Evolutionary conservation across 1,140 invertebrate species (phyloP).

Genomic region (Rhyacophila brunnea): DNA sequence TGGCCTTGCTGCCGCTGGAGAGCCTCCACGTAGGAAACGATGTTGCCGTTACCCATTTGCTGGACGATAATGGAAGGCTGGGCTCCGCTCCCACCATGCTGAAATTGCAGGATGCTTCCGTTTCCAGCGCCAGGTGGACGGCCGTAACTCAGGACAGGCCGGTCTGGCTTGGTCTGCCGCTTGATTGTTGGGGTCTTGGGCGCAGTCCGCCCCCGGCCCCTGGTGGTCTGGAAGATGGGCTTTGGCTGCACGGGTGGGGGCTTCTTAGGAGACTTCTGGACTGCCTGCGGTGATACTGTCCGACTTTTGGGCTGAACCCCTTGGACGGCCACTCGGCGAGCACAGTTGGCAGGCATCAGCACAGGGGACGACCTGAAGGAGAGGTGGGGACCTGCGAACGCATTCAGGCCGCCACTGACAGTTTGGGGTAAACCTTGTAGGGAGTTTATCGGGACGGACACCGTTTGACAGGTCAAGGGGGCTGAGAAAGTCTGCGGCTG

Average conservation of each 20-base stretch:
- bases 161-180: constrained; percentile 50
- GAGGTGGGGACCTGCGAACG: constrained; percentile 26
- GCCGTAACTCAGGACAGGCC: constrained; percentile 49
- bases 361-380: constrained; percentile 39
- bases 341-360: constrained; percentile 49
- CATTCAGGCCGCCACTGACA: constrained; percentile 38
- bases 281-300: constrained; percentile 45
- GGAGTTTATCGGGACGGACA: constrained; percentile 50
- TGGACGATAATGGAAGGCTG: constrained; percentile 66
- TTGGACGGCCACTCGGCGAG: constrained; percentile 48
- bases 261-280: constrained; percentile 53
- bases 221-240: constrained; percentile 50
- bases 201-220: constrained; percentile 47
- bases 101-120: constrained; percentile 51
- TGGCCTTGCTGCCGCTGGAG: constrained; percentile 65
- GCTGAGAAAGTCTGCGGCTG: constrained; percentile 52
- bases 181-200: constrained; percentile 52
- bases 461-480: constrained; percentile 50
- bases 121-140: constrained; percentile 44
- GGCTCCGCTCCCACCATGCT: constrained; percentile 50
- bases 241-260: constrained; percentile 51
- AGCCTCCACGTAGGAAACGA: constrained; percentile 69
- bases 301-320: constrained; percentile 51
- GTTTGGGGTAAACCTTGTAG: constrained; percentile 49
- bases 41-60: constrained; percentile 62